A percentile compares a stretch with the other conserved stretches of the same genome.
Evolutionary conservation across 2,888 invertebrate species (phyloP).

Genomic region (Cephus rjabovi): DNA sequence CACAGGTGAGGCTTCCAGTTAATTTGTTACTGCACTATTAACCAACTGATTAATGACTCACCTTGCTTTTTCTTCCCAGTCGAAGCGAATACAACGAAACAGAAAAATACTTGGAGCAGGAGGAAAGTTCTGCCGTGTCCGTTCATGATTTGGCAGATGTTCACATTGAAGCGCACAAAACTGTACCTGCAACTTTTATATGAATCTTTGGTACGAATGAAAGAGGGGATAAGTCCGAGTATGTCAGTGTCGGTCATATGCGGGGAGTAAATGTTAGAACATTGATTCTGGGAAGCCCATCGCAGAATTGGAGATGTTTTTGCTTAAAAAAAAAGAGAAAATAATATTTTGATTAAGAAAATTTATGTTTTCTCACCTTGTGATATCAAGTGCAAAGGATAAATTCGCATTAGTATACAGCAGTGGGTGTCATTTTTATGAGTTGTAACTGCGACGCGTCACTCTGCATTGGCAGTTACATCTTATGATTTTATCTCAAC

Average conservation of each 20-base stretch:
- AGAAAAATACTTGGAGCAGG: not conserved
- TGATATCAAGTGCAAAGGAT: too few relatives aligned
- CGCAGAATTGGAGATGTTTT: too few relatives aligned
- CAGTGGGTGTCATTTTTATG: too few relatives aligned
- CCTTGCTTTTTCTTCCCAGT: not conserved
- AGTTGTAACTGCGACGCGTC: too few relatives aligned
- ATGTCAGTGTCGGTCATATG: not conserved
- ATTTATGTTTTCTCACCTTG: too few relatives aligned
- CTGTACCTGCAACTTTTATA: not conserved
- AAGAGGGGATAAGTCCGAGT: not conserved
- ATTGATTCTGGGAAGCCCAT: too few relatives aligned
- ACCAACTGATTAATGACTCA: not conserved
- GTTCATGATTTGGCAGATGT: not conserved
- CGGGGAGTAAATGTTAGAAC: not conserved
- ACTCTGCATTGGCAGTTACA: too few relatives aligned
- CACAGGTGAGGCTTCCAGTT: not conserved
- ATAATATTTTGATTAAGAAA: too few relatives aligned
- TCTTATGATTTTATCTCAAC: too few relatives aligned
- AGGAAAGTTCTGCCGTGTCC: not conserved
- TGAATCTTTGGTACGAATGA: not conserved
- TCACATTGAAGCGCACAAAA: not conserved
- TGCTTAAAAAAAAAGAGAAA: too few relatives aligned
- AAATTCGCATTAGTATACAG: too few relatives aligned
- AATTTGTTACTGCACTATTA: not conserved
- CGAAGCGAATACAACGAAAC: not conserved